phyloP scores from a whole-genome alignment of 2,797 vertebrate species.

The Strix occidentalis region DNA sequence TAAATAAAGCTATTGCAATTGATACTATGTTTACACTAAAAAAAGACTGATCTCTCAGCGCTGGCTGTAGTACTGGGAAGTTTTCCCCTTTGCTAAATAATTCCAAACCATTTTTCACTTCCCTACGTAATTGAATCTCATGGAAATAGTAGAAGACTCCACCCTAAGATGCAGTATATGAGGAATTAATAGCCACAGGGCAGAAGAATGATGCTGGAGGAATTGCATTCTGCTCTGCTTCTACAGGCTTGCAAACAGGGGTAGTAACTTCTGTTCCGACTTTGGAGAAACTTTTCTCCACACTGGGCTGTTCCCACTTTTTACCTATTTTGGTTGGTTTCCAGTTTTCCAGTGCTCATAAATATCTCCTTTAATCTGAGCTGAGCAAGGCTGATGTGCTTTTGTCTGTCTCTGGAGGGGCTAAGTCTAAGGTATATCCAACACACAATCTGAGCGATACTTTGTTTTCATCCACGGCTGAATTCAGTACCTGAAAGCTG shows the following conservation, averaged over 20 bases:
- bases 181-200: neutral
- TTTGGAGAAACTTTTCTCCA: neutral
- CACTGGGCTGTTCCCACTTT: neutral
- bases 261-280: neutral
- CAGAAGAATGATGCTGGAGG: neutral
- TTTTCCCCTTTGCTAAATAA: neutral
- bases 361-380: neutral
- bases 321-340: neutral
- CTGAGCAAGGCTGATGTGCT: neutral
- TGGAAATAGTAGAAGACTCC: neutral
- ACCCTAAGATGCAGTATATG: neutral
- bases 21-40: neutral
- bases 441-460: neutral
- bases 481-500: conserved; percentile 1
- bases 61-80: neutral
- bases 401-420: neutral
- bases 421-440: neutral
- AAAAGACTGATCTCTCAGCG: neutral
- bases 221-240: neutral
- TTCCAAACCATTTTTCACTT: neutral
- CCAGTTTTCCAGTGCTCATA: neutral
- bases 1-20: neutral
- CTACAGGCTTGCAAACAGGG: neutral
- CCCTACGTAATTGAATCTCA: neutral
- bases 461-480: neutral